These are phyloP conservation scores for Salminus brasiliensis DNA, from an alignment of 2,113 vertebrate genomes.

Conservation along the genomic window DNA sequence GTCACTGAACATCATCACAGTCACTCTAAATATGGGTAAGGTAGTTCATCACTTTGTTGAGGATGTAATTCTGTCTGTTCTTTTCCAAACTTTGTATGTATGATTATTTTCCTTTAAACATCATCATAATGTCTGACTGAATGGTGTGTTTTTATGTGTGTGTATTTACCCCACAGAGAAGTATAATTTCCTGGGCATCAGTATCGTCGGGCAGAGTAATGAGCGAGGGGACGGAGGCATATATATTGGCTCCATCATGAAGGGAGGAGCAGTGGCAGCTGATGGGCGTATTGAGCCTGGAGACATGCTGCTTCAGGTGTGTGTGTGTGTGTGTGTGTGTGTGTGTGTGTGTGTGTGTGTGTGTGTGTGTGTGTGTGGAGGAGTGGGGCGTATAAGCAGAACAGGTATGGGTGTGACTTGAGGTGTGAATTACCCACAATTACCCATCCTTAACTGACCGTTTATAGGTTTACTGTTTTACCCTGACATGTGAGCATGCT, in stretches of 20 bases:
- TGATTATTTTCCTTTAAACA: not conserved
- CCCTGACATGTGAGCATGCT: not conserved
- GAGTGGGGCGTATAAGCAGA: not conserved
- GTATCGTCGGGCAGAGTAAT: slow-evolving; percentile 91
- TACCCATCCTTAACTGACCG: not conserved
- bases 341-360: too few species aligned
- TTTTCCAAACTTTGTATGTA: not conserved
- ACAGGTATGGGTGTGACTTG: not conserved
- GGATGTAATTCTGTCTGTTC: not conserved
- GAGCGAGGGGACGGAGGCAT: slow-evolving; percentile 89
- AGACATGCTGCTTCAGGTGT: slow-evolving; percentile 90
- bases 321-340: slow-evolving; percentile 28
- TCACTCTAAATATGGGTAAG: slow-evolving; percentile 89
- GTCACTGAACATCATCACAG: slow-evolving; percentile 91
- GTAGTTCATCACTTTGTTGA: not conserved
- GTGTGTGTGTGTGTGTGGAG: too few species aligned
- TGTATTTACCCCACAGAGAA: slow-evolving; percentile 77
- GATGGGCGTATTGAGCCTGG: slow-evolving; percentile 90
- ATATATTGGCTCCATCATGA: slow-evolving; percentile 94
- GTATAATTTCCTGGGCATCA: slow-evolving; percentile 92
- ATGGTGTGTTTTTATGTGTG: slow-evolving; percentile 6
- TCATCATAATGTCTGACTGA: not conserved
- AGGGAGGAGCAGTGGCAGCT: slow-evolving; percentile 88
- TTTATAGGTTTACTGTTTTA: not conserved
- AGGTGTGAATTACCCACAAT: not conserved